Percentiles rank a stretch among this genome's conserved stretches.
phyloP scores from a whole-genome alignment of 2,113 vertebrate species.

The Chionodraco myersi region DNA sequence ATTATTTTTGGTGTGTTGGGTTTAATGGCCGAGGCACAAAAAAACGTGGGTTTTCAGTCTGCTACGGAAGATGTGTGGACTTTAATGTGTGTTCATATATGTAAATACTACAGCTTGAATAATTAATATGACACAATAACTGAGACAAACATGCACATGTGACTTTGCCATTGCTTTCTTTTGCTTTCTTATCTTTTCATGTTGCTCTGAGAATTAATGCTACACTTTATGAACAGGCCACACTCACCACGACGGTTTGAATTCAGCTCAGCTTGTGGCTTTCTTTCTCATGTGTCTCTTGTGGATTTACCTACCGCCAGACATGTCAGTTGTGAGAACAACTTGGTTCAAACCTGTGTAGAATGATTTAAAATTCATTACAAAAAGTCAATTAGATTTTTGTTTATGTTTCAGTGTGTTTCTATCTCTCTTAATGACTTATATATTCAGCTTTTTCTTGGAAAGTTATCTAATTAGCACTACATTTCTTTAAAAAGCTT shows the following conservation, averaged over 20 bases:
- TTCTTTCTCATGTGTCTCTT: constrained; percentile 11
- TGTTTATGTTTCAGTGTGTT: neutral
- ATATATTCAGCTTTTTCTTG: neutral
- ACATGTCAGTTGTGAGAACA: constrained; percentile 14
- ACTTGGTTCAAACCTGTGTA: neutral
- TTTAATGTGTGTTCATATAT: neutral
- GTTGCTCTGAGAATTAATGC: constrained; percentile 6
- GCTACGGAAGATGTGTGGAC: too few relatives aligned
- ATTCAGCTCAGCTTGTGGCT: constrained; percentile 43
- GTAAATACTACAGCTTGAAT: neutral
- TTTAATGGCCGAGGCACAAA: too few relatives aligned
- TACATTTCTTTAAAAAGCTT: neutral
- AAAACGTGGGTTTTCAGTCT: too few relatives aligned
- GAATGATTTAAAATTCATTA: neutral
- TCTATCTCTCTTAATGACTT: neutral
- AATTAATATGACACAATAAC: neutral
- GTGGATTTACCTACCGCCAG: neutral
- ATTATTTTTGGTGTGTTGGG: too few relatives aligned
- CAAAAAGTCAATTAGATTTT: neutral
- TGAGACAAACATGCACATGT: neutral
- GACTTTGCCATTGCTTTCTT: neutral
- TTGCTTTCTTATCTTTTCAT: neutral
- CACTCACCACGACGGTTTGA: constrained; percentile 17
- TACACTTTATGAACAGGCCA: constrained; percentile 14
- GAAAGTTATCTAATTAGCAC: neutral